Evolutionary conservation across 2,888 invertebrate genomes (phyloP).

Genomic region (Phaedon cochleariae): DNA sequence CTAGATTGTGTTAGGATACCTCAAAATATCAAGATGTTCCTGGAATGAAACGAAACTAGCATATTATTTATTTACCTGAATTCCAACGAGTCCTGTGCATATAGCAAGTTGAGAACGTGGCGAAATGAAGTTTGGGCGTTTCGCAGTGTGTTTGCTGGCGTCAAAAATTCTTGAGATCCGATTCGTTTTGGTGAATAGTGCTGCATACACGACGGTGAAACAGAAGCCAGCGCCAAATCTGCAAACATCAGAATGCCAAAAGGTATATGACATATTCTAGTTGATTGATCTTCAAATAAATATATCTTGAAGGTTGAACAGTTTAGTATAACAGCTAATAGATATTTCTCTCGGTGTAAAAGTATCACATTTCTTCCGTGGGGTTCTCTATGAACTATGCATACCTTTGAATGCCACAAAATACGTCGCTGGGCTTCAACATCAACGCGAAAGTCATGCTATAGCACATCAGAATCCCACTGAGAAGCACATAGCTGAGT

Average conservation of each 20-base stretch:
- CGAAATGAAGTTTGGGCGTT: constrained; percentile 92
- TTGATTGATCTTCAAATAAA: too few species aligned
- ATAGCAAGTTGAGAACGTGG: constrained; percentile 90
- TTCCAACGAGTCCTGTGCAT: constrained; percentile 84
- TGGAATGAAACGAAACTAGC: too few species aligned
- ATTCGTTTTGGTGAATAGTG: constrained; percentile 96
- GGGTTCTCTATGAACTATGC: background rate
- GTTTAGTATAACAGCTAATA: too few species aligned
- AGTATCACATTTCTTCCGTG: too few species aligned
- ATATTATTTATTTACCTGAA: constrained; percentile 74
- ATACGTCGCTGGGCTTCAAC: constrained; percentile 83
- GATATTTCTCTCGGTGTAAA: too few species aligned
- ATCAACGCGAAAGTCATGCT: constrained; percentile 92
- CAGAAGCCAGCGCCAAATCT: constrained; percentile 93
- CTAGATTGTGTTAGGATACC: too few species aligned
- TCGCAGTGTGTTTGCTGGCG: constrained; percentile 94
- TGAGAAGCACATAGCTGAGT: constrained; percentile 88
- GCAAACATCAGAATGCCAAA: constrained; percentile 25
- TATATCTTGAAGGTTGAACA: too few species aligned
- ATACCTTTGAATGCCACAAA: constrained; percentile 90
- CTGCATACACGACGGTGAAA: constrained; percentile 97
- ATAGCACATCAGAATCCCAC: constrained; percentile 91
- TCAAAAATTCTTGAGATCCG: constrained; percentile 96
- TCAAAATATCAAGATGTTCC: too few species aligned
- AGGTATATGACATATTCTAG: too few species aligned